Evolutionary conservation across 2,797 vertebrate species (phyloP).

Genomic region (Siniperca obscura): DNA sequence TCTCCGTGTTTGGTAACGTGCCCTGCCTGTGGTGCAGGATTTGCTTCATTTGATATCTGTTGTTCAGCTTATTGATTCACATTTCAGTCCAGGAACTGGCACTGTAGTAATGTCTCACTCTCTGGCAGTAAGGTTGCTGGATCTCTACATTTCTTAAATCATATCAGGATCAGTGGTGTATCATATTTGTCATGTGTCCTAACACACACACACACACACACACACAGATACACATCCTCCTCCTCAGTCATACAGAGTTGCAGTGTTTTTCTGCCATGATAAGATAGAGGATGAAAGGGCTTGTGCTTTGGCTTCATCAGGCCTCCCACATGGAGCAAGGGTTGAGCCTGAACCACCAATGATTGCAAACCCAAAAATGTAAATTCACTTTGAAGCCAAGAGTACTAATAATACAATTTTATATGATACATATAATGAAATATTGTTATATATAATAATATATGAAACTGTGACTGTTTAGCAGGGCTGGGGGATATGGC

Average conservation of each 20-base stretch:
- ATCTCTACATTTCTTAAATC: background rate
- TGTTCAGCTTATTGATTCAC: constrained; percentile 35
- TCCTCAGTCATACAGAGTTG: background rate
- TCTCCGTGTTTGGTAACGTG: background rate
- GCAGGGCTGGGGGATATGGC: background rate
- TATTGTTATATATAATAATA: background rate
- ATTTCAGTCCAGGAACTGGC: background rate
- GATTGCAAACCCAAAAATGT: background rate
- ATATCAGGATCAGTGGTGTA: background rate
- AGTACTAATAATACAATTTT: no score
- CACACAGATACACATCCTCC: background rate
- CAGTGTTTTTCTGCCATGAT: background rate
- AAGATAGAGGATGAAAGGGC: background rate
- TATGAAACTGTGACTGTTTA: background rate
- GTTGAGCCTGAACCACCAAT: background rate
- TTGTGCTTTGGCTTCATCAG: constrained; percentile 20
- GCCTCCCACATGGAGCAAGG: constrained; percentile 8
- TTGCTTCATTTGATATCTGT: constrained; percentile 15
- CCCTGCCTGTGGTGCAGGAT: constrained; percentile 44
- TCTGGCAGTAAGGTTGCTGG: background rate
- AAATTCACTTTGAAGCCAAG: background rate
- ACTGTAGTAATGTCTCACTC: background rate
- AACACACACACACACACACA: background rate
- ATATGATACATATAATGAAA: background rate
- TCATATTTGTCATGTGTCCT: constrained; percentile 1